Evolutionary conservation across 2,888 invertebrate genomes (phyloP).

Genomic region (Ectemnius lituratus): DNA sequence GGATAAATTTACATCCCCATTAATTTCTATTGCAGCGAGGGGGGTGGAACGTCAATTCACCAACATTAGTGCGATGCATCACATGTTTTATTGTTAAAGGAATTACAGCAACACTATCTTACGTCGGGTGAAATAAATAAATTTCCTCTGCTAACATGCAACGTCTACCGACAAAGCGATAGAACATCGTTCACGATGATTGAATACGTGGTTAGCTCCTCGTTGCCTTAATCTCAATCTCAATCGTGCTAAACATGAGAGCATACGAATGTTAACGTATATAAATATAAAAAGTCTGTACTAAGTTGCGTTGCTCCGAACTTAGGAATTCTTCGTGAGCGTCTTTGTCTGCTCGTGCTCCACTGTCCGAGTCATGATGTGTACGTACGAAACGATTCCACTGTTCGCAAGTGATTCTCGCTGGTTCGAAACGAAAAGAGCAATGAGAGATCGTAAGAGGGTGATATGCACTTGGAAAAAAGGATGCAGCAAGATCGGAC

Average conservation of each 20-base stretch:
- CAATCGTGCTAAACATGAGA: not conserved
- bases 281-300: constrained; percentile 32
- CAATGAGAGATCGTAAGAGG: no score
- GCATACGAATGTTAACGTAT: constrained; percentile 11
- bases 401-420: no score
- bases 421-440: no score
- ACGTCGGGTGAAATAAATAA: constrained; percentile 55
- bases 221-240: constrained; percentile 8
- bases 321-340: not conserved
- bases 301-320: constrained; percentile 6
- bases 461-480: no score
- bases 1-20: no score
- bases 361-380: not conserved
- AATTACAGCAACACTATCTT: constrained; percentile 44
- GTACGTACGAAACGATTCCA: no score
- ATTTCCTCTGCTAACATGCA: constrained; percentile 29
- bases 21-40: no score
- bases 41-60: no score
- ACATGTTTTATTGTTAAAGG: constrained; percentile 51
- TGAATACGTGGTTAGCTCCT: not conserved
- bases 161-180: not conserved
- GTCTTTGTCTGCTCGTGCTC: constrained; percentile 5
- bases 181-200: not conserved
- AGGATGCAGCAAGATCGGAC: constrained; percentile 4
- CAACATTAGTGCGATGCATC: constrained; percentile 17